Evolutionary conservation across 2,888 invertebrate species (phyloP), one percentile per base, ranked within the genome.

Genomic region (Dexiosoma caninum): DNA sequence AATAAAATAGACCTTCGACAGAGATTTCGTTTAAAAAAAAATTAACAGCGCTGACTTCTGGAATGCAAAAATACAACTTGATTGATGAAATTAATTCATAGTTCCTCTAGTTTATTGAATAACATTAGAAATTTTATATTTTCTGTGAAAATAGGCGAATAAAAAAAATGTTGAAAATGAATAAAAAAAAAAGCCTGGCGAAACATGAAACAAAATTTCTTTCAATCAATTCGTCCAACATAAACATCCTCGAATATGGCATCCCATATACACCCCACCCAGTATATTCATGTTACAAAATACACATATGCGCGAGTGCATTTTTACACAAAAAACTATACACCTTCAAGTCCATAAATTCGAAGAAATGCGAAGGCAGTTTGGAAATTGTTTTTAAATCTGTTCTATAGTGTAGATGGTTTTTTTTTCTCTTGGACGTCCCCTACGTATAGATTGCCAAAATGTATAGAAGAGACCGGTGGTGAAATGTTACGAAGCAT

Each of bases 201-300:
- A 75, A 53, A 67, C 66, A 75, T 75, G 40, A 75, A 67, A 67
- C 23, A 35, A 75, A 51, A 44, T 51, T 44, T 66, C 27, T 55
- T 78, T 27, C 32, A 30, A 12, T 32, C 23, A 14, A 19, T 21
- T 37, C 21, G 10, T 21, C 37, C 66, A 60, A 66, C 57, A 66
- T 70, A 75, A 79, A 75, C 75, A 75, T 75, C 57, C 74, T 70
- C 64, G 23, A 44, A 35, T 10, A 9, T n/a, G 16, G 21, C 32
- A 44, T 14, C 16, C 14, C n/a, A 46, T 0, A 27, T 16, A 42
- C 51, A 16, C 12, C 5, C 44, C n/a, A n/a, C n/a, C 6, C 16
- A 40, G n/a, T 57, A 12, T 59, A 27, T 37, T 46, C 14, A 49
- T 59, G 14, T 59, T 30, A 51, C 37, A 49, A 51, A 60, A 27